Conservation (phyloP, 2,113 vertebrate genomes). For the Chaenogobius annularis region DNA sequence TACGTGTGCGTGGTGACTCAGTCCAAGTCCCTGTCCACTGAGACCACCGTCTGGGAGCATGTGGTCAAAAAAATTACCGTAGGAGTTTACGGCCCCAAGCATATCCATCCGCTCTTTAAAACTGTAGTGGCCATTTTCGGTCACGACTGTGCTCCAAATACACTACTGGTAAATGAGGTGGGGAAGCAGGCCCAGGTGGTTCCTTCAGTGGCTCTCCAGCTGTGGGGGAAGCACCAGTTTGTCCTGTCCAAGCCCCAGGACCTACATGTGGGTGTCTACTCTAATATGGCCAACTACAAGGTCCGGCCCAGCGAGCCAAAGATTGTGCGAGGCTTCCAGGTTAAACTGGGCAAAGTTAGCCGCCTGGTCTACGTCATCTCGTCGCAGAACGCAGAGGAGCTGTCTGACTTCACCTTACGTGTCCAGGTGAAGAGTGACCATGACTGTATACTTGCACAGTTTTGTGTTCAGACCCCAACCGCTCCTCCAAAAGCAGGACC, state of each 20-base stretch:
- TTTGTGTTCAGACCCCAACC: conserved; percentile 91
- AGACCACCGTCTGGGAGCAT: conserved; percentile 90
- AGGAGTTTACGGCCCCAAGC: conserved; percentile 93
- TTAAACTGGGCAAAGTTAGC: conserved; percentile 92
- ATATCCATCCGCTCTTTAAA: conserved; percentile 96
- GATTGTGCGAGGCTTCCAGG: conserved; percentile 88
- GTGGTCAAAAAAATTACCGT: conserved; percentile 90
- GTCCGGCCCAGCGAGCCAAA: conserved; percentile 82
- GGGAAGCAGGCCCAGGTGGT: conserved; percentile 79
- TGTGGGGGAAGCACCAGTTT: conserved; percentile 97
- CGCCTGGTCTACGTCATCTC: conserved; percentile 87
- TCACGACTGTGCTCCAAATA: conserved; percentile 93
- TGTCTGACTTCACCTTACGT: conserved; percentile 89
- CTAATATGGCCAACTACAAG: conserved; percentile 93
- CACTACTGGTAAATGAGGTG: conserved; percentile 86
- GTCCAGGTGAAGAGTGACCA: conserved; percentile 90
- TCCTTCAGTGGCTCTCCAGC: conserved; percentile 86
- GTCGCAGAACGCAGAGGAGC: conserved; percentile 79
- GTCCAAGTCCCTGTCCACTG: conserved; percentile 79
- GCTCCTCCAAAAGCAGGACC: conserved; percentile 86
- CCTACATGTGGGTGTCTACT: conserved; percentile 87
- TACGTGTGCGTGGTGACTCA: conserved; percentile 87
- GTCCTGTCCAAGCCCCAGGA: conserved; percentile 86
- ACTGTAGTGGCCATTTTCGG: conserved; percentile 91
- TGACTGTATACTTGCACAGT: conserved; percentile 88